Evolutionary conservation across 2,797 vertebrate species (phyloP), one percentile per base, ranked within the genome.

Genomic region (Peromyscus eremicus): DNA sequence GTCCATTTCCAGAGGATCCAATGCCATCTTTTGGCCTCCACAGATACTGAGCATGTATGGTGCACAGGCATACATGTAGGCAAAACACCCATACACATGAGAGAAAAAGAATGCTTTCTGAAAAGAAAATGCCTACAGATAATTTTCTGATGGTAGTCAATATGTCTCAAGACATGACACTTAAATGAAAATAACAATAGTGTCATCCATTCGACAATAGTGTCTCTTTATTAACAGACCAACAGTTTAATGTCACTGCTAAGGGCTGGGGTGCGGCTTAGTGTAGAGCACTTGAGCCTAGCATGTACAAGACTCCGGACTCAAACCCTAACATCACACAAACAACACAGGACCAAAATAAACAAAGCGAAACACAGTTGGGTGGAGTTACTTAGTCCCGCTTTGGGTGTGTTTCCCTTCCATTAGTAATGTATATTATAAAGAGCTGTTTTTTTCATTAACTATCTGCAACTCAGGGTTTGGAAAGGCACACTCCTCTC

Each of bases 101-200:
- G 62, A 19, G 81, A 66, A 46, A 34, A 84, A 66, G 12, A 43
- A 46, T 40, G 11, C 62, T 49, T 85, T 68, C 62, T n/a, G 49
- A 91, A 92, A 92, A 79, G 68, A 49, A 91, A 86, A 70, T 92
- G 79, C 85, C 60, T 89, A 11, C 27, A 60, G 86, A 70, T n/a
- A 37, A 73, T 27, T 70, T 32, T 75, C 46, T 82, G 43, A 89
- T 93, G 32, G 52, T 19, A 81, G 52, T 86, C 57, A 66, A 14
- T 57, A 64, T 14, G 14, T 80, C 57, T 92, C 43, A 60, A 52
- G 32, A 71, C 70, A 87, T 32, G 66, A 66, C 5, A 37, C 32
- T 76, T 57, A 55, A 86, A 75, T n/a, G 55, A 90, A 89, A 85
- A 82, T 62, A 40, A 73, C 37, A 85, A 11, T 7, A 77, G 19